Evolutionary conservation across 1,140 invertebrate species (phyloP).

Genomic region (Leptopilina boulardi): DNA sequence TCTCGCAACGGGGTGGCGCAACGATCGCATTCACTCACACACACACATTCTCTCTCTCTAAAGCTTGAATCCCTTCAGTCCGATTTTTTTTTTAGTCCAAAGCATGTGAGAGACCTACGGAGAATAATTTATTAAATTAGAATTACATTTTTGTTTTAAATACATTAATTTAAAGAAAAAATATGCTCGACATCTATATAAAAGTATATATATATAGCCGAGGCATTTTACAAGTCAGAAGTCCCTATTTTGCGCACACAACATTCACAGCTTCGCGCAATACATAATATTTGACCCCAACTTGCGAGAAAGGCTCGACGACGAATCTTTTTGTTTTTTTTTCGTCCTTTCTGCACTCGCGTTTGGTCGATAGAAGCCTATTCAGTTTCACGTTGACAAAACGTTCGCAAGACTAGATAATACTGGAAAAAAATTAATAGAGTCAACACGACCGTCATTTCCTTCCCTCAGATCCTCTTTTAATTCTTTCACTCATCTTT

Average conservation of each 20-base stretch:
- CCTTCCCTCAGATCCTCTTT: slow-evolving; percentile 34
- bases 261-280: slow-evolving; percentile 9
- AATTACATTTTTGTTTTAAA: slow-evolving; percentile 26
- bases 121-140: slow-evolving; percentile 34
- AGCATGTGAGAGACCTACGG: slow-evolving; percentile 26
- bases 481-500: slow-evolving; percentile 34
- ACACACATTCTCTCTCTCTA: slow-evolving; percentile 30
- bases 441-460: slow-evolving; percentile 62
- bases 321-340: slow-evolving; percentile 41
- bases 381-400: slow-evolving; percentile 67
- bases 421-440: slow-evolving; percentile 74
- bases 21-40: slow-evolving; percentile 31
- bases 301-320: slow-evolving; percentile 34
- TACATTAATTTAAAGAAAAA: slow-evolving; percentile 20
- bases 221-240: slow-evolving; percentile 16
- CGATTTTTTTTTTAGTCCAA: slow-evolving; percentile 35
- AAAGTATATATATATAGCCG: too few relatives aligned
- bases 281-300: not conserved
- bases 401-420: slow-evolving; percentile 75
- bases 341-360: slow-evolving; percentile 45
- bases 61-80: slow-evolving; percentile 40
- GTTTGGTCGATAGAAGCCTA: slow-evolving; percentile 45
- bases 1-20: slow-evolving; percentile 31
- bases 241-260: slow-evolving; percentile 11
- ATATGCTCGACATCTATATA: not conserved